Percentiles rank a stretch among this genome's conserved stretches.
Conservation (phyloP, 2,888 invertebrate species). For the Drosophila parthenogenetica region DNA sequence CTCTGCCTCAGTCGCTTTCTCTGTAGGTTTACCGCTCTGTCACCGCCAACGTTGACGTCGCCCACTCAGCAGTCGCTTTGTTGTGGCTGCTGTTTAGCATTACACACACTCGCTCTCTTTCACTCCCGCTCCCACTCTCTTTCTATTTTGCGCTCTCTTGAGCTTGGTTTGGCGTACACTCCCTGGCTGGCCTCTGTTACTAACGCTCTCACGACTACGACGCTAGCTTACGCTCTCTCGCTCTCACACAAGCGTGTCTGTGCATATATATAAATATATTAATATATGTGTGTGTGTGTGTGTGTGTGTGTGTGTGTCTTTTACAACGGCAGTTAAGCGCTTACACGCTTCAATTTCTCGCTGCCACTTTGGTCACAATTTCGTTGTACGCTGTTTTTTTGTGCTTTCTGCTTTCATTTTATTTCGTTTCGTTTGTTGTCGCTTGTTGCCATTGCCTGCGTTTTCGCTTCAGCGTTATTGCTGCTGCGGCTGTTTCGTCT, state of each 20-base stretch:
- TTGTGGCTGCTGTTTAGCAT: constrained; percentile 56
- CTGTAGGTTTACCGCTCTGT: background rate
- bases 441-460: constrained; percentile 50
- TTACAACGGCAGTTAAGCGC: constrained; percentile 76
- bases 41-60: constrained; percentile 12
- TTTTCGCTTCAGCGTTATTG: constrained; percentile 21
- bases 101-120: constrained; percentile 25
- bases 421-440: constrained; percentile 45
- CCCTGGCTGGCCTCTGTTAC: constrained; percentile 3
- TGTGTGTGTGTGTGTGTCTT: constrained; percentile 37
- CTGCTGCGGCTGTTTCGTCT: background rate
- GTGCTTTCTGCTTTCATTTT: constrained; percentile 1
- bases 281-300: background rate
- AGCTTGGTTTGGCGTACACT: background rate
- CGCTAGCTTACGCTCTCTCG: constrained; percentile 4
- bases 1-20: constrained; percentile 9
- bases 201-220: constrained; percentile 5
- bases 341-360: constrained; percentile 79
- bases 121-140: constrained; percentile 1
- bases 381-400: constrained; percentile 37
- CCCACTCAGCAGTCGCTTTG: constrained; percentile 50
- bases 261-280: too few relatives aligned
- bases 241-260: background rate
- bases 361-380: constrained; percentile 61
- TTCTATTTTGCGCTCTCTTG: background rate